These are phyloP conservation scores for Archaeoteleia sp. DNA, from an alignment of 2,888 invertebrate species.

Conservation along the genomic window DNA sequence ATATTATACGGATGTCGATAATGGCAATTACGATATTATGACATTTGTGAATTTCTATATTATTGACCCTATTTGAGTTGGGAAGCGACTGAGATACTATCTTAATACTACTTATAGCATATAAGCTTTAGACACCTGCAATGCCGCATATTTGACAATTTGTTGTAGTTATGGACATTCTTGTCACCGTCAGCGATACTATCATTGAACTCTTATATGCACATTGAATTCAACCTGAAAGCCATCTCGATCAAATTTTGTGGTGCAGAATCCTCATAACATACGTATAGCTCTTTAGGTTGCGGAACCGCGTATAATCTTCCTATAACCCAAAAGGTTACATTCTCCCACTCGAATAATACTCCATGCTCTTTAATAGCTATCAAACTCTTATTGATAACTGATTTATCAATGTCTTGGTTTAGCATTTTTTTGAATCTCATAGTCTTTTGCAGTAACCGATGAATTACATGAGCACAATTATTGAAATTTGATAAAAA, in stretches of 20 bases:
- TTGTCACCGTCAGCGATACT: no score
- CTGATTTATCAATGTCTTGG: constrained; percentile 76
- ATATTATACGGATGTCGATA: no score
- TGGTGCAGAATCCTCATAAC: constrained; percentile 89
- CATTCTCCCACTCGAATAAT: constrained; percentile 81
- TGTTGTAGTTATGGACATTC: no score
- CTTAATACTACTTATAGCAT: no score
- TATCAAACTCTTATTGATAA: constrained; percentile 84
- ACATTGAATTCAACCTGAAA: constrained; percentile 81
- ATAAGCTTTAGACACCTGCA: no score
- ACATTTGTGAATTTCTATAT: no score
- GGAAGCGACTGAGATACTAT: no score
- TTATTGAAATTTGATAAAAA: constrained; percentile 83
- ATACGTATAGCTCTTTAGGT: constrained; percentile 88
- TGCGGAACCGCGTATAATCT: constrained; percentile 86
- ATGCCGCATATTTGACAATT: no score
- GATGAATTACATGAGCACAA: constrained; percentile 84
- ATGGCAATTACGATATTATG: no score
- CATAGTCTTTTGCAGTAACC: constrained; percentile 82
- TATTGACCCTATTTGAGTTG: no score
- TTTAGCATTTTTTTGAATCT: constrained; percentile 78
- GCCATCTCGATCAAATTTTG: constrained; percentile 94
- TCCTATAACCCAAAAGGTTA: constrained; percentile 88
- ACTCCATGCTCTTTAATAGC: constrained; percentile 91
- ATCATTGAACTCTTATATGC: no score